Evolutionary conservation across 2,113 vertebrate species (phyloP).

Genomic region (Sula dactylatra): DNA sequence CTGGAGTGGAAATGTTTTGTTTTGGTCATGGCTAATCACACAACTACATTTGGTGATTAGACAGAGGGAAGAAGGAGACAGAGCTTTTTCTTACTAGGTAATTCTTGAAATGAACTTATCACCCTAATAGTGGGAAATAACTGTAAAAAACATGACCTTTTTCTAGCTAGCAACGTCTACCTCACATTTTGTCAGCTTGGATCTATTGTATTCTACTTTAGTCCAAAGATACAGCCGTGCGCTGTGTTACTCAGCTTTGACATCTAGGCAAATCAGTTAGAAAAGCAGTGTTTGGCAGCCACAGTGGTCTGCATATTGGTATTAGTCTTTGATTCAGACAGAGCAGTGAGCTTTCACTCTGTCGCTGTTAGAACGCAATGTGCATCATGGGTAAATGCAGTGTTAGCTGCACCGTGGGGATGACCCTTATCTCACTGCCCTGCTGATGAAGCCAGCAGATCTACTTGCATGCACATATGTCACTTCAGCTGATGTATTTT

Average conservation of each 20-base stretch:
- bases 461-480: neutral
- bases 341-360: neutral
- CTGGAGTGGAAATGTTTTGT: neutral
- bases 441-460: neutral
- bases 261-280: neutral
- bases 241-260: neutral
- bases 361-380: accelerated
- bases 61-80: neutral
- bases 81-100: neutral
- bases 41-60: neutral
- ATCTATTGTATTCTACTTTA: neutral
- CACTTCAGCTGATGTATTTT: neutral
- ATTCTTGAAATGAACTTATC: neutral
- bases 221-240: neutral
- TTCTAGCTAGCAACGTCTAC: neutral
- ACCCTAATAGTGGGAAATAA: neutral
- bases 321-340: neutral
- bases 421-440: neutral
- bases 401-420: accelerated
- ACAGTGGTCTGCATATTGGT: neutral
- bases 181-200: neutral
- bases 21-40: neutral
- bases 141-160: neutral
- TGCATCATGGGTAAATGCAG: neutral
- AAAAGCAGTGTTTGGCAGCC: neutral